Base-by-base conservation (phyloP, 1,140 invertebrate species). In the Onthophagus taurus region DNA sequence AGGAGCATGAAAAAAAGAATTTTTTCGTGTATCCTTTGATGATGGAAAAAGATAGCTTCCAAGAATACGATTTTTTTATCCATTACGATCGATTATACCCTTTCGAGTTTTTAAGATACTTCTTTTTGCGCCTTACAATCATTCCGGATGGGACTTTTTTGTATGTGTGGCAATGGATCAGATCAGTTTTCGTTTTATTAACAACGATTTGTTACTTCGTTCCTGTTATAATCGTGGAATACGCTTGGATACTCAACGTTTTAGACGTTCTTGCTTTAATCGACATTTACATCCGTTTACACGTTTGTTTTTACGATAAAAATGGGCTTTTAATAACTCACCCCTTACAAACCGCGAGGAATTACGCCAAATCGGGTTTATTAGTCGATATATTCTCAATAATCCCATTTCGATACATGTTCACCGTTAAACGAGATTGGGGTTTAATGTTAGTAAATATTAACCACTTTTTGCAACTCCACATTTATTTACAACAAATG, bases 281-380 rank as follows among this genome's bases (percentile, higher is more conserved):
- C 13, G 53, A 51, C 39, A 52, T 53, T 18, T 44, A 45, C 24
- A 11, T 56, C 4, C 33, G 49, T 1, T 59, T 68, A 52, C 57
- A 68, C 26, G 57, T 69, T 4, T 63, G 64, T 7, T 69, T 65
- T 30, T 67, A 60, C 52, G 64, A 67, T 36, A 59, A 64, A 0
- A 49, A 55, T 3, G 63, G 64, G 2, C 55, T 69, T 9, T 47
- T 68, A 18, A 56, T 70, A 4, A 64, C 59, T 39, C 68, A 70
- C 29, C 68, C 68, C 0, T 48, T 62, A 2, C 63, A 59, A 33
- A 68, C 67, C 0, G 59, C 67, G 0, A 58, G 49, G 0, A 55
- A 67, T 33, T 70, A 69, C 33, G 11, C 68, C 2, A 59, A 50
- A 11, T 60, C 59, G 1, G 55, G 60, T 1, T 69, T 68, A 26